Conservation (phyloP, 2,797 vertebrate species). For the Pteropus rufus region DNA sequence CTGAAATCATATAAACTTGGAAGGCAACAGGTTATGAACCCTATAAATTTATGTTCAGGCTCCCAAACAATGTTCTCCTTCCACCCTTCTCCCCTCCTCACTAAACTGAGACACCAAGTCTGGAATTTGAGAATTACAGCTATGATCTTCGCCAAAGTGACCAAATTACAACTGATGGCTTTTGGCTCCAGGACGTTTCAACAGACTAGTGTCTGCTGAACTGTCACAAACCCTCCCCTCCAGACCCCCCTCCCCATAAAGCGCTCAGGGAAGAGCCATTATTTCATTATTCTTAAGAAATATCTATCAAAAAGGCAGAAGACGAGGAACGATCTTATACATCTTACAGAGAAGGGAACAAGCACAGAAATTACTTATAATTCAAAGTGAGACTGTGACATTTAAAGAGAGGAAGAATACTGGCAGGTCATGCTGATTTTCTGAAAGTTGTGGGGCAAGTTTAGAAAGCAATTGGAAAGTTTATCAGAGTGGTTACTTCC, state of each 20-base stretch:
- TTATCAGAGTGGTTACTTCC: neutral
- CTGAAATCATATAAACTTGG: slow-evolving; percentile 70
- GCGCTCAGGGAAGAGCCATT: slow-evolving; percentile 24
- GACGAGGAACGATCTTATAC: neutral
- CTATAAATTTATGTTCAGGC: slow-evolving; percentile 55
- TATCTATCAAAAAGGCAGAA: slow-evolving; percentile 1
- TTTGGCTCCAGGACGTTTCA: slow-evolving; percentile 60
- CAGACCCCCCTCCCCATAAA: neutral
- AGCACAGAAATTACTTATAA: slow-evolving; percentile 46
- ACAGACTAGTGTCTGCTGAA: slow-evolving; percentile 43
- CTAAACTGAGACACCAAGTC: slow-evolving; percentile 68
- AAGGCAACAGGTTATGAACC: slow-evolving; percentile 64
- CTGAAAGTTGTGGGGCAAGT: neutral
- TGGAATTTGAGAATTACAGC: slow-evolving; percentile 55
- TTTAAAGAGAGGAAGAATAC: slow-evolving; percentile 35
- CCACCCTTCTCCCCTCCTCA: slow-evolving; percentile 9
- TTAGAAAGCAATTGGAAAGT: slow-evolving; percentile 30
- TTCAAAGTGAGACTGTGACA: slow-evolving; percentile 34
- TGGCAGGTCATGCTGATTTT: slow-evolving; percentile 43
- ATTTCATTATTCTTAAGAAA: slow-evolving; percentile 62
- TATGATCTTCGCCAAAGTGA: slow-evolving; percentile 44
- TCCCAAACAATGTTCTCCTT: slow-evolving; percentile 57
- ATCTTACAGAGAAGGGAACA: slow-evolving; percentile 28
- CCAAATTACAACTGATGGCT: slow-evolving; percentile 61
- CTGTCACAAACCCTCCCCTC: neutral